Conservation (phyloP, 2,797 vertebrate species). For the Tenualosa thibaudeaui region DNA sequence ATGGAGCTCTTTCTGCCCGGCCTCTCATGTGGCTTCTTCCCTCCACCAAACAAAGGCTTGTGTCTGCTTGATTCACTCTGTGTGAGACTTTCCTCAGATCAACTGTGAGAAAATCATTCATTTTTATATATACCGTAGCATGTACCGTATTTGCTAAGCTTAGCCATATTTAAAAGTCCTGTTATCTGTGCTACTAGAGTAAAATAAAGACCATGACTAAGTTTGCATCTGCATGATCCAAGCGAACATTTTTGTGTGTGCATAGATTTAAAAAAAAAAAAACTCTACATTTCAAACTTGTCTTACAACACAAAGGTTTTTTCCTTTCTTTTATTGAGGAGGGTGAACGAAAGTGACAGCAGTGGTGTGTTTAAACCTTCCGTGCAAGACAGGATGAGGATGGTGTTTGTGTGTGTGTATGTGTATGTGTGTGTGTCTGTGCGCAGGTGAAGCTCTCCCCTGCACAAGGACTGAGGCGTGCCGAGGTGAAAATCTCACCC, state of each 20-base stretch:
- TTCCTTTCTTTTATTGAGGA: background rate
- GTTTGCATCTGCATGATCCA: too few relatives aligned
- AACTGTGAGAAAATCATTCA: background rate
- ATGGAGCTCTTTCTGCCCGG: background rate
- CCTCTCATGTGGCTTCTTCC: background rate
- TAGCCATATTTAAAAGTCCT: too few relatives aligned
- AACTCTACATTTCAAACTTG: background rate
- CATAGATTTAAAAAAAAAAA: background rate
- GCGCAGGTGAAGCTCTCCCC: constrained; percentile 2
- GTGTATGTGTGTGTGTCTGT: background rate
- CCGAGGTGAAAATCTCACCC: constrained; percentile 23
- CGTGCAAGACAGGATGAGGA: background rate
- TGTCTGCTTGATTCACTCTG: background rate
- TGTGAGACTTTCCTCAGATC: background rate
- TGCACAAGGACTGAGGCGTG: background rate
- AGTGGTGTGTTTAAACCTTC: background rate
- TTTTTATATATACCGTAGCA: too few relatives aligned
- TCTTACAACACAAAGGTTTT: background rate
- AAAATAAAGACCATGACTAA: too few relatives aligned
- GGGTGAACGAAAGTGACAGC: background rate
- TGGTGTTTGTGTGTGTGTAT: background rate
- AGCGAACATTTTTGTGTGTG: too few relatives aligned
- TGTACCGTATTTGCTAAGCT: too few relatives aligned
- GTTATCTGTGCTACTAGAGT: too few relatives aligned
- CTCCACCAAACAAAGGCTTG: background rate